A percentile compares a stretch with the other conserved stretches of the same genome.
These are phyloP conservation scores for Pyrocoelia pectoralis DNA, from an alignment of 2,888 invertebrate genomes.

Conservation along the genomic window DNA sequence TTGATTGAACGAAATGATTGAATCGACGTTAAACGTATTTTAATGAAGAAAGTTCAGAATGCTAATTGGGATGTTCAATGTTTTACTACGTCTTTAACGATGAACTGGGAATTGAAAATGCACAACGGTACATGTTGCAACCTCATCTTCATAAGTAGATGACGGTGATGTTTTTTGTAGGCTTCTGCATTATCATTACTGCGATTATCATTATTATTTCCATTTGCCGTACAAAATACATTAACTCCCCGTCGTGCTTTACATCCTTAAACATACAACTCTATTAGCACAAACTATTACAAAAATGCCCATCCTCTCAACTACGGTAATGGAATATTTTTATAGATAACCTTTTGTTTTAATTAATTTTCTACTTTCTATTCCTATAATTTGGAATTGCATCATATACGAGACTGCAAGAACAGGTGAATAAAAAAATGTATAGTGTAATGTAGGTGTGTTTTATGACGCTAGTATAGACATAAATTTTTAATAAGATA, in stretches of 20 bases:
- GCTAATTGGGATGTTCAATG: conserved; percentile 6
- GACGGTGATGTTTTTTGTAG: conserved; percentile 25
- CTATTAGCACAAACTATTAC: conserved; percentile 43
- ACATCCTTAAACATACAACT: conserved; percentile 42
- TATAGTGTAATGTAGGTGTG: conserved; percentile 15
- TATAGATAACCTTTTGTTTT: neutral
- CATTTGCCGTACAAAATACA: conserved; percentile 31
- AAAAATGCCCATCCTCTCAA: conserved; percentile 26
- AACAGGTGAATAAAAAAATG: conserved; percentile 14
- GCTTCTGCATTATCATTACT: conserved; percentile 5
- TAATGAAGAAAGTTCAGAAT: too few relatives aligned
- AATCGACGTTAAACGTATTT: too few relatives aligned
- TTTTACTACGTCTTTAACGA: conserved; percentile 23
- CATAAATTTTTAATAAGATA: conserved; percentile 18
- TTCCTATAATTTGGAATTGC: too few relatives aligned
- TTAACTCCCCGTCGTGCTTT: conserved; percentile 44
- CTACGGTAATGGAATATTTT: neutral
- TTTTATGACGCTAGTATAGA: conserved; percentile 16
- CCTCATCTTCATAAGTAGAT: conserved; percentile 32
- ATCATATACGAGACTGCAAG: neutral
- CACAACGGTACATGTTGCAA: conserved; percentile 34
- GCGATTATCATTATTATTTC: conserved; percentile 5
- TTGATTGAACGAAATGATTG: too few relatives aligned
- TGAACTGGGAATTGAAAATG: conserved; percentile 25
- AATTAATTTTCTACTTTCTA: neutral